A percentile compares a stretch with the other conserved stretches of the same genome.
These are phyloP conservation scores for Tetramorium simillimum DNA, from an alignment of 1,140 invertebrate species.

Conservation along the genomic window DNA sequence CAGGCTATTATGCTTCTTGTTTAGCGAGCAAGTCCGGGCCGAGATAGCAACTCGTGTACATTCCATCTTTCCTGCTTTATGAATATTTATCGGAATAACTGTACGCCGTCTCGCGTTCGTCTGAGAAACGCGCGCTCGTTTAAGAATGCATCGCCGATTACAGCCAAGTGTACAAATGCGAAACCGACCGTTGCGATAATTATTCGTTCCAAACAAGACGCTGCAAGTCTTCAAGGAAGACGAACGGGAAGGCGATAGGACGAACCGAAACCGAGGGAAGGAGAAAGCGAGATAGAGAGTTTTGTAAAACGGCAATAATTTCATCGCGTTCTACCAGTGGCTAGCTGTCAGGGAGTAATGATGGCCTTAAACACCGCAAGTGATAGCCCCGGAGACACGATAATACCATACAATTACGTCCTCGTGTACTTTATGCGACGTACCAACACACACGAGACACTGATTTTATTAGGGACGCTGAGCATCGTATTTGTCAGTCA, in stretches of 20 bases:
- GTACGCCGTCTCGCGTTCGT: constrained; percentile 75
- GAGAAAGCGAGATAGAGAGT: constrained; percentile 46
- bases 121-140: constrained; percentile 73
- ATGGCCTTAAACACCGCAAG: constrained; percentile 72
- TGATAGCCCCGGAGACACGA: constrained; percentile 68
- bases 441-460: constrained; percentile 41
- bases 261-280: not conserved
- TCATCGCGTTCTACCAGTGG: constrained; percentile 64
- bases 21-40: not conserved
- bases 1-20: constrained; percentile 36
- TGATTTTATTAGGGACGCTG: constrained; percentile 64
- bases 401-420: constrained; percentile 75
- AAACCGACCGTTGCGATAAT: constrained; percentile 43
- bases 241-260: constrained; percentile 64
- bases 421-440: constrained; percentile 68
- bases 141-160: constrained; percentile 26
- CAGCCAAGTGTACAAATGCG: constrained; percentile 1
- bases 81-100: constrained; percentile 64
- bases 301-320: constrained; percentile 70
- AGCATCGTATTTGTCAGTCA: constrained; percentile 56
- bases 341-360: constrained; percentile 72
- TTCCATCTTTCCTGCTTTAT: constrained; percentile 61
- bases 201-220: constrained; percentile 82
- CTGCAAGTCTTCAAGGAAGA: constrained; percentile 63
- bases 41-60: constrained; percentile 80